A percentile compares a stretch with the other conserved stretches of the same genome.
Evolutionary conservation across 2,888 invertebrate genomes (phyloP).

Genomic region (Tetrapedia diversipes): DNA sequence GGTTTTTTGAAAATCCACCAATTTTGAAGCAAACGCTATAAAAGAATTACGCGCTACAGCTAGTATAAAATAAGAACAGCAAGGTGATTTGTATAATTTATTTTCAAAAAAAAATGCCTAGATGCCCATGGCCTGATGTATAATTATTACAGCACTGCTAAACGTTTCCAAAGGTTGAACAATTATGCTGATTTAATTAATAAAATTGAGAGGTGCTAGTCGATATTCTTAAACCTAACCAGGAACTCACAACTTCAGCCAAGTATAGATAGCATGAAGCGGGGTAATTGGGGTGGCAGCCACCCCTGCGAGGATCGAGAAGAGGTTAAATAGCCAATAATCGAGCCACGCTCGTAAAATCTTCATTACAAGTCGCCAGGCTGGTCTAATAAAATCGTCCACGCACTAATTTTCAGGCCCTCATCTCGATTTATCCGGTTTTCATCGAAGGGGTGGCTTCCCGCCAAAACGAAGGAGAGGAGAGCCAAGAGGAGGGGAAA

Average conservation of each 20-base stretch:
- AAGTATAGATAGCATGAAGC: slow-evolving; percentile 50
- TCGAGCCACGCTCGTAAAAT: slow-evolving; percentile 76
- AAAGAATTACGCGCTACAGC: no score
- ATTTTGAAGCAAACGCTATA: no score
- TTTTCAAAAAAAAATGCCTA: no score
- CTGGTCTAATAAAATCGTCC: slow-evolving; percentile 78
- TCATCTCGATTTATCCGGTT: slow-evolving; percentile 76
- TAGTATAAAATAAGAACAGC: no score
- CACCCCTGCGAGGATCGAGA: slow-evolving; percentile 5
- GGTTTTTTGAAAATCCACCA: no score
- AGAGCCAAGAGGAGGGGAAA: slow-evolving; percentile 63
- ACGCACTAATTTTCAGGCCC: slow-evolving; percentile 76
- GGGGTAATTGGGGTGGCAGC: slow-evolving; percentile 42
- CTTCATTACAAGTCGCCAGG: slow-evolving; percentile 74
- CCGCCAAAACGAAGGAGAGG: slow-evolving; percentile 37
- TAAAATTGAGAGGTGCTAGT: slow-evolving; percentile 41
- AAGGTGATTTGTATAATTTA: no score
- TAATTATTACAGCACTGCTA: no score
- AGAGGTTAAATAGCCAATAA: slow-evolving; percentile 74
- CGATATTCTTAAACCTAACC: slow-evolving; percentile 57
- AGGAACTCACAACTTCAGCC: no score
- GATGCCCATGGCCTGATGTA: no score
- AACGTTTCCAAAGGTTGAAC: no score
- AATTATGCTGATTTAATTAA: no score
- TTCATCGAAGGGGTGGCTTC: slow-evolving; percentile 66